phyloP scores from a whole-genome alignment of 2,797 vertebrate species.

The Calcarius lapponicus region DNA sequence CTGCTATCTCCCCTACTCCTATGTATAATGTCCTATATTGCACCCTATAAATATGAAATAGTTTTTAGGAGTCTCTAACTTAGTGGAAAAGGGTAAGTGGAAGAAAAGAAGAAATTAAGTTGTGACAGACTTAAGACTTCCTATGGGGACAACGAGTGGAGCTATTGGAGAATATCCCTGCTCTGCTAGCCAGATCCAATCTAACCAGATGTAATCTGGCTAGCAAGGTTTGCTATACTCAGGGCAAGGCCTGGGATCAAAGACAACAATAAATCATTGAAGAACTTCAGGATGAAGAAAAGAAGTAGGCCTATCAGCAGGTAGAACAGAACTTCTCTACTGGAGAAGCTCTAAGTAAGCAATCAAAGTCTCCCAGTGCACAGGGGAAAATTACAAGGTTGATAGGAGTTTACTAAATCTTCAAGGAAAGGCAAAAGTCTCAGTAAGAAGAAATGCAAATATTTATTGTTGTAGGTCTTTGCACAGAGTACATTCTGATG shows the following conservation, averaged over 20 bases:
- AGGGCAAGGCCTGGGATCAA: background rate
- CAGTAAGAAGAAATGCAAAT: background rate
- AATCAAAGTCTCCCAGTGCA: background rate
- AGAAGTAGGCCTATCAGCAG: background rate
- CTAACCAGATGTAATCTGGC: background rate
- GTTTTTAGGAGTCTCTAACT: background rate
- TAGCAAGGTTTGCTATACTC: background rate
- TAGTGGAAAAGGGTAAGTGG: background rate
- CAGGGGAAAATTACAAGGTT: background rate
- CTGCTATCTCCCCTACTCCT: background rate
- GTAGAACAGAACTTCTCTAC: background rate
- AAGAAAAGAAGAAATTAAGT: background rate
- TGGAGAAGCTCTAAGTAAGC: background rate
- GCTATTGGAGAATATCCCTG: background rate
- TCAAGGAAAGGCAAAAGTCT: background rate
- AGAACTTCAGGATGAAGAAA: background rate
- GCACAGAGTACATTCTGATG: background rate
- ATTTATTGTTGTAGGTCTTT: background rate
- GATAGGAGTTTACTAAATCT: background rate
- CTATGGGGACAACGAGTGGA: rapidly evolving
- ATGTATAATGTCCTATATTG: background rate
- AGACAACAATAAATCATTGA: background rate
- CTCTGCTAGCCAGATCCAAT: background rate
- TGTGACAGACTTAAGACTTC: background rate
- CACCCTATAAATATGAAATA: background rate